phyloP scores from a whole-genome alignment of 2,888 invertebrate species.

The Apotomis capreana region DNA sequence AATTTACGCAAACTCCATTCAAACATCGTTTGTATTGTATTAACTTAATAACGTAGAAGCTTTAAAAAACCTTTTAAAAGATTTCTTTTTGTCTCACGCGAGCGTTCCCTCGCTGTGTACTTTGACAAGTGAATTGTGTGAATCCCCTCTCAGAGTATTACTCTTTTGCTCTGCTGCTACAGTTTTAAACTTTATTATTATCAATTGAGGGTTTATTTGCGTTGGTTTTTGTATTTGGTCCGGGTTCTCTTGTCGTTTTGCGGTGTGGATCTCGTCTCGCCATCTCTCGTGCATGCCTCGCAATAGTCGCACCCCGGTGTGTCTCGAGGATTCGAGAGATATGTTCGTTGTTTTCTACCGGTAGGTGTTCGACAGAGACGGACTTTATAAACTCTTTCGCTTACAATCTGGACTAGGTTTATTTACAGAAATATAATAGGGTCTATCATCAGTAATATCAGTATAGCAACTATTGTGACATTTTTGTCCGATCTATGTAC shows the following conservation, averaged over 20 bases:
- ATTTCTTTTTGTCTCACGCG: constrained; percentile 19
- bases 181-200: constrained; percentile 1
- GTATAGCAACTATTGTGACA: too few species aligned
- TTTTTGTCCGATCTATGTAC: too few species aligned
- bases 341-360: neutral
- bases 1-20: too few species aligned
- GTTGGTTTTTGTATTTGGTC: neutral
- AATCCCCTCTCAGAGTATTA: constrained; percentile 3
- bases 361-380: neutral
- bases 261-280: constrained; percentile 39
- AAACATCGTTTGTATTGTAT: neutral
- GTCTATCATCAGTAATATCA: too few species aligned
- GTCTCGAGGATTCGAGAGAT: neutral
- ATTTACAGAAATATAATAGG: neutral
- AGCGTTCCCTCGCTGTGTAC: constrained; percentile 13
- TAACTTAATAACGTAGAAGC: neutral
- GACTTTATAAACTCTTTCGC: too few species aligned
- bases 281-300: constrained; percentile 32
- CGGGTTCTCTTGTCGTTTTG: constrained; percentile 31
- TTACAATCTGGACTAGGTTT: neutral
- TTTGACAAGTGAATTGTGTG: constrained; percentile 29
- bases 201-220: neutral
- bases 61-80: constrained; percentile 15
- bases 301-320: neutral
- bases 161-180: neutral